phyloP scores from a whole-genome alignment of 2,888 invertebrate species.

The Coremacera marginata region DNA sequence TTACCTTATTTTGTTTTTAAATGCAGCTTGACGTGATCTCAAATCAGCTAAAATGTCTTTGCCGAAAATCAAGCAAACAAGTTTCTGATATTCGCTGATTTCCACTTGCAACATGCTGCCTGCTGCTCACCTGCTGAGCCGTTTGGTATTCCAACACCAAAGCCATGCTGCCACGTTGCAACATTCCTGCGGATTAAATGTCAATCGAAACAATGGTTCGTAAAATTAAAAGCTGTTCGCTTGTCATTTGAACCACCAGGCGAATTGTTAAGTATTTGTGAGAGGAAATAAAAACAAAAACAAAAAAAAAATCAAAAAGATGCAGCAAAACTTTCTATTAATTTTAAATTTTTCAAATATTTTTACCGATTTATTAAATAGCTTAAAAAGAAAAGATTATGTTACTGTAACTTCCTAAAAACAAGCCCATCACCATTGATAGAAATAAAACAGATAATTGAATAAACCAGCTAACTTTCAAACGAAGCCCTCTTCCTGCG shows the following conservation, averaged over 20 bases:
- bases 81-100: conserved; percentile 1
- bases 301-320: neutral
- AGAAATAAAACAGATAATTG: neutral
- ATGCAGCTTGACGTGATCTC: neutral
- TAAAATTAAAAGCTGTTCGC: neutral
- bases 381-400: neutral
- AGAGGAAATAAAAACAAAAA: neutral
- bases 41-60: neutral
- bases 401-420: neutral
- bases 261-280: neutral
- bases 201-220: conserved; percentile 5
- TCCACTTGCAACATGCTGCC: neutral
- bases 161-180: neutral
- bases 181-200: neutral
- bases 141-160: neutral
- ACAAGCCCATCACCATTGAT: neutral
- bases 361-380: neutral
- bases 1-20: too few species aligned
- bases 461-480: neutral
- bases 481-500: neutral
- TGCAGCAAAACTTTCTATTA: conserved; percentile 12
- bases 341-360: conserved; percentile 2
- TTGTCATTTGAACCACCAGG: neutral
- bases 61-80: neutral
- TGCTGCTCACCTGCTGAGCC: conserved; percentile 5